A percentile compares a stretch with the other conserved stretches of the same genome.
These are phyloP conservation scores for Drosophila melanica DNA, from an alignment of 1,140 invertebrate genomes.

Conservation along the genomic window DNA sequence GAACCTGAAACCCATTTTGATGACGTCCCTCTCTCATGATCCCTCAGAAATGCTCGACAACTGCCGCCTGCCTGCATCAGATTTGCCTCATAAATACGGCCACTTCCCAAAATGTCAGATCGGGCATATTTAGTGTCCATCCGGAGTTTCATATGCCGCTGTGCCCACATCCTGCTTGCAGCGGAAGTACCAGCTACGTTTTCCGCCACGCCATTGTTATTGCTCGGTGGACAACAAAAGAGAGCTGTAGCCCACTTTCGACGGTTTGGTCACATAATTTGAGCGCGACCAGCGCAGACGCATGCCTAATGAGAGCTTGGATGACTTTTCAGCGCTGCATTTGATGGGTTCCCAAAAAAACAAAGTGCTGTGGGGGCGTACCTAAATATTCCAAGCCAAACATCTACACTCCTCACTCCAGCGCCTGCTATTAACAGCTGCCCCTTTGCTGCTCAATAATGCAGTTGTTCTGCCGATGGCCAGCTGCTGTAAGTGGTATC, in stretches of 20 bases:
- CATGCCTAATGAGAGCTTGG: constrained; percentile 71
- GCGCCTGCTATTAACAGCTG: constrained; percentile 4
- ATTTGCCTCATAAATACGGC: constrained; percentile 36
- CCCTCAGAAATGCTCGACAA: neutral
- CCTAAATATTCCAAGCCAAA: constrained; percentile 45
- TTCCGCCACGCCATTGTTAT: constrained; percentile 42
- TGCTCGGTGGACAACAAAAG: constrained; percentile 20
- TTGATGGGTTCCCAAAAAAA: constrained; percentile 47
- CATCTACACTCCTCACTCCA: constrained; percentile 18
- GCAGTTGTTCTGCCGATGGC: constrained; percentile 24
- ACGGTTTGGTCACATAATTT: constrained; percentile 56
- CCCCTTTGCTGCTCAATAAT: constrained; percentile 44
- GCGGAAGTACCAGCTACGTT: constrained; percentile 60
- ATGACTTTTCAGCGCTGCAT: constrained; percentile 62
- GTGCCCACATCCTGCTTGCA: constrained; percentile 43
- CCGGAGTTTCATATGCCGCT: constrained; percentile 27
- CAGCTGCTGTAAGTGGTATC: constrained; percentile 4
- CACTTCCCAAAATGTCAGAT: constrained; percentile 15
- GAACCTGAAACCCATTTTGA: constrained; percentile 61
- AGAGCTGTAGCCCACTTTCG: neutral
- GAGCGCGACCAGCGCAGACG: constrained; percentile 54
- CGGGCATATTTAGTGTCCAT: constrained; percentile 23
- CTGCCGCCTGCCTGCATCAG: constrained; percentile 23
- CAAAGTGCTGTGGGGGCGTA: constrained; percentile 20
- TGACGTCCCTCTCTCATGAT: neutral